These are phyloP conservation scores for Thomomys bottae DNA, from an alignment of 2,113 vertebrate genomes.

Conservation along the genomic window DNA sequence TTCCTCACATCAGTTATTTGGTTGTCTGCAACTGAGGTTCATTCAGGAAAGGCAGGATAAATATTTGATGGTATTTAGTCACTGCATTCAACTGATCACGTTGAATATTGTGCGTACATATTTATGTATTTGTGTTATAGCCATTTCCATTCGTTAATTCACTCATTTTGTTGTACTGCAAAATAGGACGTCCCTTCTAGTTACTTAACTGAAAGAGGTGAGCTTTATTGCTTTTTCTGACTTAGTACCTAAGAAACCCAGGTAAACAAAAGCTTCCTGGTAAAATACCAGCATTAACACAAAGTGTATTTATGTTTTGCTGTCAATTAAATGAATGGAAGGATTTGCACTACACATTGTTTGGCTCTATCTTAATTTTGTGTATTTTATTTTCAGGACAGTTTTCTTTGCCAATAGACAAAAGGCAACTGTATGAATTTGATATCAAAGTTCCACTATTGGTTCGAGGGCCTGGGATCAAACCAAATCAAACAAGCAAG, in stretches of 20 bases:
- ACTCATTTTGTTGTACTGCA: background rate
- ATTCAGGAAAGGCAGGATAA: background rate
- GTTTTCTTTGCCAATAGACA: conserved; percentile 97
- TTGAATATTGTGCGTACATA: background rate
- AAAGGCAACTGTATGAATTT: conserved; percentile 98
- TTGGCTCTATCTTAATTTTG: background rate
- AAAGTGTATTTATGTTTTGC: background rate
- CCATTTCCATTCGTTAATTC: background rate
- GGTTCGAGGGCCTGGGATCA: conserved; percentile 96
- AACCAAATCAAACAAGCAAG: conserved; percentile 94
- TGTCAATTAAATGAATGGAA: background rate
- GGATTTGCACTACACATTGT: background rate
- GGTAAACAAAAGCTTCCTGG: background rate
- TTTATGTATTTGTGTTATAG: background rate
- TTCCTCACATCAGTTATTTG: background rate
- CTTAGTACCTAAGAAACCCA: conserved; percentile 2
- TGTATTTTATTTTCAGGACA: conserved; percentile 88
- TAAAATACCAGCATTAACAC: background rate
- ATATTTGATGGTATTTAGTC: conserved; percentile 4
- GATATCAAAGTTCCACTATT: conserved; percentile 97
- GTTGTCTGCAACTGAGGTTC: conserved; percentile 14
- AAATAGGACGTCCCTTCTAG: background rate
- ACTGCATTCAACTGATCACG: background rate
- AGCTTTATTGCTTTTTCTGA: background rate
- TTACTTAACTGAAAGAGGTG: conserved; percentile 14